Conservation (phyloP, 1,140 invertebrate genomes). For the Cepaea nemoralis region DNA sequence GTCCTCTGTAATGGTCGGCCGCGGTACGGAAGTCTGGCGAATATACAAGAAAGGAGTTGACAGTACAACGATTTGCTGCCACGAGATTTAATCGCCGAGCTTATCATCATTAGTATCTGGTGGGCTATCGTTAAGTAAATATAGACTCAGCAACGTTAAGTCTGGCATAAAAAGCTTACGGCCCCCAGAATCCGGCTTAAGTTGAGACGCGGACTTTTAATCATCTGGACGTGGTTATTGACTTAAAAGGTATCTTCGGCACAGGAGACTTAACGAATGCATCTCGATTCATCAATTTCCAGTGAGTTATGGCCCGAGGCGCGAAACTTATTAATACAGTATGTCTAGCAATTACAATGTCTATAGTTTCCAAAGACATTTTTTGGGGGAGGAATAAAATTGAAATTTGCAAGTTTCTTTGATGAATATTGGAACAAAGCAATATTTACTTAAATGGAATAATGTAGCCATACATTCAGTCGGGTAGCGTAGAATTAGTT, state of each 20-base stretch:
- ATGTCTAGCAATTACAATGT: slow-evolving; percentile 7
- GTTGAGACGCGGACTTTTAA: slow-evolving; percentile 18
- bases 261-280: slow-evolving; percentile 9
- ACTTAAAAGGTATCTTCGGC: slow-evolving; percentile 16
- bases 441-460: slow-evolving; percentile 3
- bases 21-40: background rate
- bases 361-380: background rate
- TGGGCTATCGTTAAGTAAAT: slow-evolving; percentile 17
- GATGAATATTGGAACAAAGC: slow-evolving; percentile 1
- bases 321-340: slow-evolving; percentile 17
- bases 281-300: slow-evolving; percentile 16
- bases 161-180: slow-evolving; percentile 24
- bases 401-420: slow-evolving; percentile 12
- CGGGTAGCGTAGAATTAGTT: background rate
- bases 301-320: background rate
- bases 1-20: background rate
- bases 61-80: slow-evolving; percentile 14
- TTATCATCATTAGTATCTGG: slow-evolving; percentile 31
- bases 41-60: slow-evolving; percentile 2
- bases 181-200: slow-evolving; percentile 16
- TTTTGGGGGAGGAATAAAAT: background rate
- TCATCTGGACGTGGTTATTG: slow-evolving; percentile 7
- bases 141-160: slow-evolving; percentile 7
- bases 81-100: slow-evolving; percentile 7
- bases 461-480: background rate